Evolutionary conservation across 2,888 invertebrate genomes (phyloP).

Genomic region (Drosophila cyrtoloma): DNA sequence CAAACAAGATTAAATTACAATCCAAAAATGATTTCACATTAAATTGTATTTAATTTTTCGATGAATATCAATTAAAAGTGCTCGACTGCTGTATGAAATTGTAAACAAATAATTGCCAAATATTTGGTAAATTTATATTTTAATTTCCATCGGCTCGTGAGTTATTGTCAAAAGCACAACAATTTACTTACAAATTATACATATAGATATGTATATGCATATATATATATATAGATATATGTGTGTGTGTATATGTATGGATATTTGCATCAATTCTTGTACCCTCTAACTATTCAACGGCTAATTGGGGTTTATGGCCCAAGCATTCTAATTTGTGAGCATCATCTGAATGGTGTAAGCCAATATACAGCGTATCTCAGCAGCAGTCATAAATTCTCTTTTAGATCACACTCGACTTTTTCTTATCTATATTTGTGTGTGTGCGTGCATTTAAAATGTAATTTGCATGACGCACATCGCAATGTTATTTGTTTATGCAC

Average conservation of each 20-base stretch:
- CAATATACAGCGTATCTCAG: neutral
- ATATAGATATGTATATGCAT: neutral
- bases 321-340: neutral
- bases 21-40: neutral
- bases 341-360: neutral
- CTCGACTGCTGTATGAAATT: neutral
- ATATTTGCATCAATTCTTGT: neutral
- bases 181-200: constrained; percentile 62
- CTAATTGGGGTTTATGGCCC: too few species aligned
- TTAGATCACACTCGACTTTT: constrained; percentile 5
- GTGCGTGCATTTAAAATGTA: constrained; percentile 64
- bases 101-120: neutral
- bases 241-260: neutral
- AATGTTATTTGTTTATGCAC: constrained; percentile 69
- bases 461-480: constrained; percentile 52
- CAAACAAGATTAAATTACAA: neutral
- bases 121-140: neutral
- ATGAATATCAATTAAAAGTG: neutral
- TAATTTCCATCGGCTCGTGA: neutral
- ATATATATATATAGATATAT: neutral
- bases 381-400: neutral
- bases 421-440: constrained; percentile 49
- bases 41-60: neutral
- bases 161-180: constrained; percentile 50
- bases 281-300: neutral